Evolutionary conservation across 2,888 invertebrate genomes (phyloP), one percentile per base, ranked within the genome.

Genomic region (Hypena proboscidalis): DNA sequence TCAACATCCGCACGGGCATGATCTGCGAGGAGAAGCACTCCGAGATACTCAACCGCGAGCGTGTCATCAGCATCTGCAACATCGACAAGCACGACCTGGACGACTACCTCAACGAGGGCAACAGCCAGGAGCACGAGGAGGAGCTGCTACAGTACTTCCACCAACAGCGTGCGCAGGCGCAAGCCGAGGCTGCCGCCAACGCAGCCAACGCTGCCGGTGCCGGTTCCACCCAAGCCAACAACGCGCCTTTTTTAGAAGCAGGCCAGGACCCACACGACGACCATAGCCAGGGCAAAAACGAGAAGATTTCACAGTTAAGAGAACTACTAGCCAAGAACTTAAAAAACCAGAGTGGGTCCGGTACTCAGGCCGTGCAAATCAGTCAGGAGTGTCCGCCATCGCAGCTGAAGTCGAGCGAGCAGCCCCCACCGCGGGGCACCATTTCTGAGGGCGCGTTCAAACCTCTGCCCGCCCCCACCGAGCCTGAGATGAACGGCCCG

Each of bases 71-170:
- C 77, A 94, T 96, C 63, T 94, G 95, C 73, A 94, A 94, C 63
- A 94, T 96, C 72, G 95, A 95, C 77, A 95, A 95, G 66, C 95
- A 96, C 80, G 95, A 95, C 52, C 85, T 96, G 53, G 96, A 96
- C 77, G 96, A 96, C 83, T 96, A 96, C 78, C 90, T 96, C 58
- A 94, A 95, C 77, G 94, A 94, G 56, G 95, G 95, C 52, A 86
- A 77, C 71, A 95, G 96, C 74, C 95, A 95, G 70, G 95, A 95
- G 73, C 96, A 97, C 80, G 96, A 96, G 74, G 96, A 96, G 74
- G 97, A 97, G 84, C 85, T 97, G 66, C 91, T 96, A 78, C 95
- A 96, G 85, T 97, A 96, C 86, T 96, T 96, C 83, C 95, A 93
- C 56, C 93, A 93, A 36, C 74, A 79, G 29, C 77, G 80, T 36